Base-by-base conservation (phyloP, 2,797 vertebrate species). In the Vespertilio murinus region DNA sequence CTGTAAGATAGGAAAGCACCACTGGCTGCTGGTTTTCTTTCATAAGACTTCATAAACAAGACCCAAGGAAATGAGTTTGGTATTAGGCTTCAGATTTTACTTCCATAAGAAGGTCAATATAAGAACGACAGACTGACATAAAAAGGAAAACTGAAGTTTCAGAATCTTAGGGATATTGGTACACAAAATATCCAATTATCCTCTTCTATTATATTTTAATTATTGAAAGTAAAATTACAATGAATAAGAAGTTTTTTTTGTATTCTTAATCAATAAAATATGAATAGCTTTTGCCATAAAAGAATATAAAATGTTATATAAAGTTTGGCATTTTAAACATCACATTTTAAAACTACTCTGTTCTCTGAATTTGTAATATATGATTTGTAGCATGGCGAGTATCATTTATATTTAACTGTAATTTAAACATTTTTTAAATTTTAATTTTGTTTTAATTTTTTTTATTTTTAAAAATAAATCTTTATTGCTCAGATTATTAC, bases 151-250 rank as follows among this genome's bases (percentile, higher is more conserved):
- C 40, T n/a, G 6, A 92, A 90, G 38, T 88, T 93, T 9, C 56
- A 47, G 88, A 92, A 94, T 93, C 94, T 87, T 86, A 83, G 12
- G n/a, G 7, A 65, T 86, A 67, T 93, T 93, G 95, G 6, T 0
- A 70, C 47, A 88, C 35, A 71, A 83, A 89, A 7, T 83, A 90
- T 54, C 23, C 52, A 54, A 71, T 30, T 23, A 47, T 70, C 42
- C 64, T 74, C 89, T 82, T 61, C 11, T 45, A 69, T 79, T 82
- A 47, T 64, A 80, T 77, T 93, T 94, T 85, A 93, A 90, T 74
- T 90, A 82, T 54, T 42, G 16, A 90, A 90, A 90, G 47, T 65
- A 92, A 96, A 93, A 82, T 73, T 82, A 18, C 14, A 86, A 74
- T 59, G n/a, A 81, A 1, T 59, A 61, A 83, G 30, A 42, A 42